Conservation (phyloP, 2,888 invertebrate genomes). For the Frankliniella intonsa region DNA sequence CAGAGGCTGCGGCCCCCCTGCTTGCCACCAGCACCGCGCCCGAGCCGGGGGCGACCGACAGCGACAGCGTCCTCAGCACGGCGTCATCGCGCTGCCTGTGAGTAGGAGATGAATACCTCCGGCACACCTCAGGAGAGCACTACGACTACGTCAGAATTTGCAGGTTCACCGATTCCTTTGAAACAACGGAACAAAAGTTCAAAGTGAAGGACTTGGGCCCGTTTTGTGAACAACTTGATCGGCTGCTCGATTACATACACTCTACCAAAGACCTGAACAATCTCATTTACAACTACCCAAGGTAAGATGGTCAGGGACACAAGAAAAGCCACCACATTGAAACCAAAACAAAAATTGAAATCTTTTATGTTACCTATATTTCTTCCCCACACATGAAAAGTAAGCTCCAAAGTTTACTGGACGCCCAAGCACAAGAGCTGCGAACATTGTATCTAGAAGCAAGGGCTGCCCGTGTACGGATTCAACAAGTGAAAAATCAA, state of each 20-base stretch:
- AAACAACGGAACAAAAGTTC: not conserved
- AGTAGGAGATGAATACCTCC: not conserved
- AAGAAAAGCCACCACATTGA: not conserved
- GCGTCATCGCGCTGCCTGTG: not conserved
- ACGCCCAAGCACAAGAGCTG: constrained; percentile 42
- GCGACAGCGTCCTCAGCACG: constrained; percentile 3
- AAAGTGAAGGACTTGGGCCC: constrained; percentile 36
- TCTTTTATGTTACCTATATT: not conserved
- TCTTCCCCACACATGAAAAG: not conserved
- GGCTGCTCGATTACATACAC: constrained; percentile 40
- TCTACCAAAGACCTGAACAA: constrained; percentile 38
- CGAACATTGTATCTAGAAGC: constrained; percentile 43
- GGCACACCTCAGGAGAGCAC: too few relatives aligned
- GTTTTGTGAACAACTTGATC: constrained; percentile 41
- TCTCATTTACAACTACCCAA: constrained; percentile 40
- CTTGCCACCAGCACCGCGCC: not conserved
- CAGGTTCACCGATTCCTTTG: not conserved
- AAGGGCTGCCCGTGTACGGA: constrained; percentile 41
- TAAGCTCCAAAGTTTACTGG: constrained; percentile 40
- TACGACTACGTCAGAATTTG: not conserved
- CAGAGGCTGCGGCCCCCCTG: not conserved
- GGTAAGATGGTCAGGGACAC: constrained; percentile 36
- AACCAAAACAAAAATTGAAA: not conserved
- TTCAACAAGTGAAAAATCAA: constrained; percentile 42
- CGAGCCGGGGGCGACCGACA: not conserved